Base-by-base conservation (phyloP, 2,888 invertebrate genomes). In the Lingula anatina region DNA sequence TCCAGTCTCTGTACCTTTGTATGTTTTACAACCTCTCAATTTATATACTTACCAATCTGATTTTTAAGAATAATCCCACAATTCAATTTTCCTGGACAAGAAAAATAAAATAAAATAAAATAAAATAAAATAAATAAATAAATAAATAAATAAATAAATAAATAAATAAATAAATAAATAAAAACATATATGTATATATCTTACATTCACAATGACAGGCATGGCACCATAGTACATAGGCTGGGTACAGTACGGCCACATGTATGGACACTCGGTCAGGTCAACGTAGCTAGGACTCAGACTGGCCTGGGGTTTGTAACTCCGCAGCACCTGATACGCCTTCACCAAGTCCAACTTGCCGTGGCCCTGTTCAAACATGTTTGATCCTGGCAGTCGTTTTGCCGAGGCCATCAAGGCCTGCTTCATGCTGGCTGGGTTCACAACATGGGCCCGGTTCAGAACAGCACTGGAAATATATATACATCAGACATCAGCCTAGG, bases 211-310 rank as follows among this genome's bases (percentile, higher is more conserved):
- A 58, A 96, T 89, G 23, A 88, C 86, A 0, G 94, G 90, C 79
- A 90, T 85, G 36, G 86, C 87, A 52, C 88, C 87, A 74, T 87
- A 85, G 79, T 92, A 96, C 39, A 96, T 77, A 1, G 95, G 92
- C 77, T 96, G 96, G 1, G 92, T 91, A 75, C 94, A 96, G 68
- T 95, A 96, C 0, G 96, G 96, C 95, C 95, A 97, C 93, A 95
- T 94, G 77, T 95, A 97, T 60, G 91, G 92, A 66, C 91, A 91
- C 71, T 95, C 94, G 0, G 90, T 92, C 57, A 94, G 82, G 76
- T 96, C 96, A 59, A 97, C 84, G 75, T 94, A 94, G 60, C 89
- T 86, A 0, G 81, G 83, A 56, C 75, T 73, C 75, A 79, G 84
- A 82, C 73, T 81, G 49, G 83, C 84, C 73, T 85, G 85, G 15